Base-by-base conservation (phyloP, 2,113 vertebrate genomes). In the Myotis davidii region DNA sequence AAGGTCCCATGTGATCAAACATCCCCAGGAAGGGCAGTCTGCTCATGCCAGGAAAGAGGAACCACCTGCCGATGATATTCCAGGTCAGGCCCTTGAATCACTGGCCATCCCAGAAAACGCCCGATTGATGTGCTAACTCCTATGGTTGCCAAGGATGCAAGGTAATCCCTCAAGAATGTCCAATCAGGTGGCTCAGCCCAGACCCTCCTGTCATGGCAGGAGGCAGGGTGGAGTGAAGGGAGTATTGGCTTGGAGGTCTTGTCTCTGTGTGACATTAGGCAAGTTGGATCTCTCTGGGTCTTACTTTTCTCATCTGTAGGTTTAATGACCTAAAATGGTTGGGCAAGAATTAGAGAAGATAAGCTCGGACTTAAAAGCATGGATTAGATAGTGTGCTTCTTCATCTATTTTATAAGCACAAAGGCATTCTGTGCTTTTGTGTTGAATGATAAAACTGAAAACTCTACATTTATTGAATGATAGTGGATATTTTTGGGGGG, bases 31-130 rank as follows among this genome's bases (percentile, higher is more conserved):
- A 91, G 34, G 79, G 56, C 29, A 74, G 77, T 32, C 23, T 72
- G 12, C 54, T 37, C 23, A 32, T 0, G 10, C 34, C 84, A 85
- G 79, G 84, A 89, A 95, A 76, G 69, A 94, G 90, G 91, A 96
- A 61, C 78, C 77, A 96, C 86, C 84, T 91, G 82, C 18, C 12
- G 54, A 13, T 56, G 67, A 11, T 56, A 6, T 48, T 25, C 45
- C 3, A 0, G 8, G 45, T 50, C 73, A 65, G 82, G 74, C 21
- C 42, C 34, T 85, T 67, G 77, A 74, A 4, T 84, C 37, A 5
- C 7, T 73, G 92, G 59, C 32, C 37, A 21, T 42, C 20, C 45
- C 42, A 25, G 27, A 85, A 69, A 69, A 76, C 14, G 27, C 21
- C 6, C n/a, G 69, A 54, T 8, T 39, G 52, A 82, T 64, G 65